phyloP scores from a whole-genome alignment of 2,888 invertebrate genomes.

The Uloborus plumipes region DNA sequence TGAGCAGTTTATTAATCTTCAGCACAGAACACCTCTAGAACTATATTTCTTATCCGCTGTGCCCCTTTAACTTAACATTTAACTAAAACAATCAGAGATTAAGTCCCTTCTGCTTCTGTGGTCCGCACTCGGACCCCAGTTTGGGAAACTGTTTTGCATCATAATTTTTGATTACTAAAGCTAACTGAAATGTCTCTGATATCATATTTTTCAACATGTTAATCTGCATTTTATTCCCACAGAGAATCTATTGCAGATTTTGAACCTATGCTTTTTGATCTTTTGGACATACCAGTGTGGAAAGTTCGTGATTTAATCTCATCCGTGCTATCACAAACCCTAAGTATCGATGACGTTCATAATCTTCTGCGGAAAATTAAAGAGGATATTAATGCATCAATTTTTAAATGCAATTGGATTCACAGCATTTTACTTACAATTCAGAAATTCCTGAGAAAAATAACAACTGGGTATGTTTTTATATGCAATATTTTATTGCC shows the following conservation, averaged over 20 bases:
- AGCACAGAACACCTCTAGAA: no score
- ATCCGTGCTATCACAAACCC: constrained; percentile 34
- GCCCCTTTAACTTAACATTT: no score
- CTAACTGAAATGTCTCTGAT: no score
- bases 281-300: constrained; percentile 54
- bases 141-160: no score
- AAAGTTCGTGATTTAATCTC: constrained; percentile 50
- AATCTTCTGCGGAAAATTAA: constrained; percentile 6
- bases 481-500: background rate
- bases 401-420: constrained; percentile 27
- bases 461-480: constrained; percentile 14
- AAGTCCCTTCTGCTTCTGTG: no score
- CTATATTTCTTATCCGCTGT: no score
- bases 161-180: background rate
- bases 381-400: background rate
- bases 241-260: constrained; percentile 30
- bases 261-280: constrained; percentile 30
- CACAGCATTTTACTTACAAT: constrained; percentile 28
- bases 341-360: constrained; percentile 14
- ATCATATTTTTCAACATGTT: no score
- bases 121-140: no score
- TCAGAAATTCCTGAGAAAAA: constrained; percentile 24
- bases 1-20: no score
- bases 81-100: no score
- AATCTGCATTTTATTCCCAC: background rate